phyloP scores from a whole-genome alignment of 2,113 vertebrate species.

The Tinamus guttatus region DNA sequence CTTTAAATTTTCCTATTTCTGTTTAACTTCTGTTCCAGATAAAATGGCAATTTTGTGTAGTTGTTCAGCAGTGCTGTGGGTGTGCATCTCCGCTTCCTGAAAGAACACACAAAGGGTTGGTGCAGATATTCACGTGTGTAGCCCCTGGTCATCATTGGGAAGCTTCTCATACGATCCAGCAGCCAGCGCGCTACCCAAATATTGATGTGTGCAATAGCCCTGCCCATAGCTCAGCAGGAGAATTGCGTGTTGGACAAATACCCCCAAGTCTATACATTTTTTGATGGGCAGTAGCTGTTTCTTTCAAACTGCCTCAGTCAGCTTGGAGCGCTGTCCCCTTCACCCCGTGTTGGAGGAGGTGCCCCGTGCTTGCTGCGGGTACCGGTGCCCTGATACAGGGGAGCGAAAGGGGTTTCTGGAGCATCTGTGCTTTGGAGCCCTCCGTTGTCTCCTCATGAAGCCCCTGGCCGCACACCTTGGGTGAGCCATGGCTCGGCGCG shows the following conservation, averaged over 20 bases:
- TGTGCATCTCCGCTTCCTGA: not conserved
- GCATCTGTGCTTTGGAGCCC: not conserved
- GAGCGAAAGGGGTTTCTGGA: not conserved
- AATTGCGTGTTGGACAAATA: not conserved
- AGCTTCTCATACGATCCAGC: not conserved
- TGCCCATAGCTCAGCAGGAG: not conserved
- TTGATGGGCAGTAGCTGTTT: not conserved
- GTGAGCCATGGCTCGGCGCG: too few relatives aligned
- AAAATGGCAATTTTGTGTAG: not conserved
- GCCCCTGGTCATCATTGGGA: not conserved
- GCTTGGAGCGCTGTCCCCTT: not conserved
- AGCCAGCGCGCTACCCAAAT: not conserved
- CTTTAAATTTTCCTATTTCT: accelerated
- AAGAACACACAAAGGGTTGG: not conserved
- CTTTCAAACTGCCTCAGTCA: not conserved
- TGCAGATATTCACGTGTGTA: accelerated
- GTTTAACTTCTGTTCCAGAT: not conserved
- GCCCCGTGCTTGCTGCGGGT: accelerated
- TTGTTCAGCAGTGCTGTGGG: not conserved
- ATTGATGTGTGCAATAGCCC: not conserved
- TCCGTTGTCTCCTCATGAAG: too few relatives aligned
- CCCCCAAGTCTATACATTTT: not conserved
- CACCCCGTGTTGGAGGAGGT: accelerated
- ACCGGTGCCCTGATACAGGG: accelerated
- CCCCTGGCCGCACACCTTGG: accelerated